A percentile compares a stretch with the other conserved stretches of the same genome.
phyloP scores from a whole-genome alignment of 2,888 invertebrate genomes.

The Malachius bipustulatus region DNA sequence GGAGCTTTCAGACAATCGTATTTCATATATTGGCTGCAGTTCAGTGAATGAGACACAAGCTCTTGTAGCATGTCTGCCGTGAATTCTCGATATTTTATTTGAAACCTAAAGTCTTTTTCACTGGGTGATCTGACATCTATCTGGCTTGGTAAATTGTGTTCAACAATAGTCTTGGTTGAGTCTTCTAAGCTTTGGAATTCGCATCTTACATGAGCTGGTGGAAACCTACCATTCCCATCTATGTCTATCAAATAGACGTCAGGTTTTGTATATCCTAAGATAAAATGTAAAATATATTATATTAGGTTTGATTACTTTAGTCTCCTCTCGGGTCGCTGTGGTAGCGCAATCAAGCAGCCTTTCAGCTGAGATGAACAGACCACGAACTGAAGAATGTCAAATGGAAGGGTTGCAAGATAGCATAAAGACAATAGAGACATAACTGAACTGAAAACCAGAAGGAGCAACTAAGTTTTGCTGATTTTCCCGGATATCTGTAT shows the following conservation, averaged over 20 bases:
- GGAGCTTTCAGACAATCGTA: constrained; percentile 86
- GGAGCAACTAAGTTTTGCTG: no score
- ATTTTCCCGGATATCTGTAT: no score
- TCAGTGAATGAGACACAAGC: constrained; percentile 76
- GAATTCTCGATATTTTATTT: constrained; percentile 80
- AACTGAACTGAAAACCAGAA: no score
- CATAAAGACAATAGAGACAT: no score
- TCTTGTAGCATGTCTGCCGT: constrained; percentile 85
- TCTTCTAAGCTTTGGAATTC: constrained; percentile 82
- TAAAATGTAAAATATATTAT: no score
- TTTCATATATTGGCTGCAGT: constrained; percentile 79
- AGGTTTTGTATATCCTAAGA: constrained; percentile 63
- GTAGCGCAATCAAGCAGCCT: no score
- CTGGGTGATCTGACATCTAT: constrained; percentile 71
- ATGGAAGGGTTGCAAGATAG: no score
- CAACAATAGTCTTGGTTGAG: constrained; percentile 76
- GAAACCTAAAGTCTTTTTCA: constrained; percentile 72
- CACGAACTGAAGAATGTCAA: no score
- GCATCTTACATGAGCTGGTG: constrained; percentile 84
- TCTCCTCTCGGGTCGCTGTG: no score
- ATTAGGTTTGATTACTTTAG: no score
- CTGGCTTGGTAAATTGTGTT: constrained; percentile 84
- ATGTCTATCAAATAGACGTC: constrained; percentile 89
- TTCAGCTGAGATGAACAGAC: no score
- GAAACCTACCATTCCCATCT: constrained; percentile 85